These are phyloP conservation scores for Passer montanus DNA, from an alignment of 2,113 vertebrate genomes.

Conservation along the genomic window DNA sequence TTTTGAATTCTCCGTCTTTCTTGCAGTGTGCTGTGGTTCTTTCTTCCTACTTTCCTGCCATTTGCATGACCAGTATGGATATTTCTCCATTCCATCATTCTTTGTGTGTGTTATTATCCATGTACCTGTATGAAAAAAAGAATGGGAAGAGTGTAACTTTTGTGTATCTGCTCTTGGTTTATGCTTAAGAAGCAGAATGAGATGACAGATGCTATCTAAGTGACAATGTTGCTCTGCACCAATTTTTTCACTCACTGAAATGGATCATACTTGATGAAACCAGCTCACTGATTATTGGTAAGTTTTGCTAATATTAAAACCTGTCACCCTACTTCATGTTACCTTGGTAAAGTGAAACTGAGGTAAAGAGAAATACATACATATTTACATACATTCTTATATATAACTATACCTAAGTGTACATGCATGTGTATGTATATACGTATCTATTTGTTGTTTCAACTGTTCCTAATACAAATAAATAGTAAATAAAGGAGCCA, in stretches of 20 bases:
- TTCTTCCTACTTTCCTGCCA: neutral
- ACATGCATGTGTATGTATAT: neutral
- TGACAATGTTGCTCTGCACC: neutral
- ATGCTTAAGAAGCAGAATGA: neutral
- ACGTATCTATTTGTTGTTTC: neutral
- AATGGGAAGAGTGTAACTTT: neutral
- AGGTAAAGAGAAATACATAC: neutral
- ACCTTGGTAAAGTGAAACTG: neutral
- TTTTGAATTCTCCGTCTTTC: slow-evolving; percentile 6
- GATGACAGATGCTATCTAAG: neutral
- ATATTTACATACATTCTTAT: neutral
- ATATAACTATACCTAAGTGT: neutral
- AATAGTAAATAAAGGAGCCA: neutral
- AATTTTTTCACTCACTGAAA: neutral
- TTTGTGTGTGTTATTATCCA: neutral
- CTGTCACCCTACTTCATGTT: neutral
- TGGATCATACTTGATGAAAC: neutral
- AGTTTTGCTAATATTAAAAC: neutral
- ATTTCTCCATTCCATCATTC: neutral
- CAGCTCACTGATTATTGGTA: neutral
- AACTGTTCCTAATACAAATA: neutral
- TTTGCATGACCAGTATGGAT: neutral
- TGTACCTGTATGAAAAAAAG: neutral
- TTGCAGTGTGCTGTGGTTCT: neutral
- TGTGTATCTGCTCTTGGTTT: neutral